Evolutionary conservation across 2,113 vertebrate genomes (phyloP), one percentile per base, ranked within the genome.

Genomic region (Aleadryas rufinucha): DNA sequence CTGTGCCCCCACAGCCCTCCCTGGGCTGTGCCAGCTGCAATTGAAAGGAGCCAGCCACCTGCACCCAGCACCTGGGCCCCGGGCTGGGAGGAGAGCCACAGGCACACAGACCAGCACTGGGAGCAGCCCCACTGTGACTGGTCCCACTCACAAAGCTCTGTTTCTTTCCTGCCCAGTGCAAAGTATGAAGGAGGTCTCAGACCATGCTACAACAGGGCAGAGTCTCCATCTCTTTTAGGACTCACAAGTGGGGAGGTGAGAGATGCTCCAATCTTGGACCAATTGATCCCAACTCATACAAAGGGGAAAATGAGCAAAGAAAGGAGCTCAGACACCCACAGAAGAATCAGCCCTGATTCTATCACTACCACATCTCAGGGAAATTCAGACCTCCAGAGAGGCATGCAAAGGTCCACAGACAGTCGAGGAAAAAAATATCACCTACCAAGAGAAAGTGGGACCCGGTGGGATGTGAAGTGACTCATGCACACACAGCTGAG

Each of bases 231-330:
- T 49, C 41, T 60, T 65, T 44, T 0, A 1, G 53, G 20, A 23
- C 13, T 47, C 27, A 37, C 8, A 24, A 6, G 47, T 5, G 10
- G 5, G 19, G 3, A 72, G n/a, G 26, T 24, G 39, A 88, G 42
- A 75, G 39, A 57, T 54, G 47, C 35, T 86, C 72, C 44, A 5
- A 30, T 65, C 21, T 74, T 41, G 22, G 59, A 91, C 24, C 30
- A 72, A 57, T 17, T 0, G 0, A 84, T 27, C 10, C 21, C 63
- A 64, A 61, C 23, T 52, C 33, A 60, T 7, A 50, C 0, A 3
- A 59, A 3, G 42, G 13, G 3, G 5, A 41, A 81, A 96, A 89
- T 17, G 23, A 65, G 22, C 33, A 41, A 82, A 84, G 26, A 71
- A 76, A 70, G 13, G 5, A 66, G n/a, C 45, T 82, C 26, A 75